Evolutionary conservation across 37 sponge, comb jelly and placozoan species (phyloP).

Genomic region (Ephydatia muelleri): DNA sequence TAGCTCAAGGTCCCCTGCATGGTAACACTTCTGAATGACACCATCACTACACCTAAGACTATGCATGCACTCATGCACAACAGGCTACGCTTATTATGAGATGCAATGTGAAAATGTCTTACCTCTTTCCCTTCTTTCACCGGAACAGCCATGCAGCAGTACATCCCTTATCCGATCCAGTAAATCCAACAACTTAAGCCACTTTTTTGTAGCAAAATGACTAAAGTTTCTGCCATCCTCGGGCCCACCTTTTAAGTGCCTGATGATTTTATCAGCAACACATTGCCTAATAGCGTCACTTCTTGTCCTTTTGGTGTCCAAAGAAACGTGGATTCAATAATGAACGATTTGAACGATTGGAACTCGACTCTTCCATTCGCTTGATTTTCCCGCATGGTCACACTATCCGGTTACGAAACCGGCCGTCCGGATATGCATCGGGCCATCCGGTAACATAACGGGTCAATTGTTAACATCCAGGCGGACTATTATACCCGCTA

Average conservation of each 20-base stretch:
- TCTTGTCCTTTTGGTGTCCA: not conserved
- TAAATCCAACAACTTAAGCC: too few relatives aligned
- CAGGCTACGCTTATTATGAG: too few relatives aligned
- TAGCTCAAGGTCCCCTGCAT: slow-evolving; percentile 25
- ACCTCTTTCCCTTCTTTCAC: too few relatives aligned
- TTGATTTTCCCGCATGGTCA: not conserved
- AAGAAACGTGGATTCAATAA: not conserved
- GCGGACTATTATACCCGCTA: too few relatives aligned
- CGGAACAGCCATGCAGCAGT: too few relatives aligned
- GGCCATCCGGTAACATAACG: not conserved
- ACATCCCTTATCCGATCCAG: too few relatives aligned
- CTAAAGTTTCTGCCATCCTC: too few relatives aligned
- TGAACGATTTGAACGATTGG: not conserved
- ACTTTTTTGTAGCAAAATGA: too few relatives aligned
- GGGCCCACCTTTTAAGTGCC: not conserved
- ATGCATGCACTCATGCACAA: not conserved
- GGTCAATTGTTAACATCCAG: not conserved
- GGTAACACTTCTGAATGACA: slow-evolving; percentile 12
- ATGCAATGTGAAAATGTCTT: too few relatives aligned
- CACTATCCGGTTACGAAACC: not conserved
- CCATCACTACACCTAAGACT: not conserved
- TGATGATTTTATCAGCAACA: not conserved
- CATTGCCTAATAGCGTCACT: not conserved
- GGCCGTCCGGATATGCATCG: not conserved
- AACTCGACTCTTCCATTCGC: not conserved